Evolutionary conservation across 2,113 vertebrate species (phyloP).

Genomic region (Probosciger aterrimus): DNA sequence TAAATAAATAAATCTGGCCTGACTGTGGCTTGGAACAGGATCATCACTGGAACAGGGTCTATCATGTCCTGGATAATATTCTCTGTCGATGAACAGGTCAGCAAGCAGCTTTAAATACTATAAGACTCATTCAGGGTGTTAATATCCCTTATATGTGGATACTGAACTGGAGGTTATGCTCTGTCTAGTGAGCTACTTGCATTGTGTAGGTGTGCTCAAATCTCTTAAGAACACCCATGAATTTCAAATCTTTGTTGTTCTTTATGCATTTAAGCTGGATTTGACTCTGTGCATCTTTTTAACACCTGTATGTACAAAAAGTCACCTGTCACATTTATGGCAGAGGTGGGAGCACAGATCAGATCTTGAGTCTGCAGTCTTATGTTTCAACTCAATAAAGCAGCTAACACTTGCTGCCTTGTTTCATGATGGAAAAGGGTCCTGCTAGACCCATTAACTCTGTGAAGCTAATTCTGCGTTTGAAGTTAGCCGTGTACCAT

Average conservation of each 20-base stretch:
- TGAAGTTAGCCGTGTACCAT: not conserved
- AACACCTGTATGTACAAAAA: fast-evolving
- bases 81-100: not conserved
- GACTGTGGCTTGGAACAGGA: not conserved
- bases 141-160: not conserved
- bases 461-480: not conserved
- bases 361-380: not conserved
- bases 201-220: not conserved
- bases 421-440: not conserved
- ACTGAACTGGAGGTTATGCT: not conserved
- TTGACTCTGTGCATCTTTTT: not conserved
- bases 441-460: not conserved
- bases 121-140: not conserved
- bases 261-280: fast-evolving
- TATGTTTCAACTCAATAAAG: not conserved
- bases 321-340: not conserved
- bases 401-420: not conserved
- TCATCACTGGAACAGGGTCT: not conserved
- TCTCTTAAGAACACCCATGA: not conserved
- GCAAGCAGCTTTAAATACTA: not conserved
- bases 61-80: not conserved
- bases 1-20: not conserved
- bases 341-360: not conserved
- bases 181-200: not conserved
- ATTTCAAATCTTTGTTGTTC: not conserved